Base-by-base conservation (phyloP, 2,888 invertebrate species). In the Lasius fuliginosus region DNA sequence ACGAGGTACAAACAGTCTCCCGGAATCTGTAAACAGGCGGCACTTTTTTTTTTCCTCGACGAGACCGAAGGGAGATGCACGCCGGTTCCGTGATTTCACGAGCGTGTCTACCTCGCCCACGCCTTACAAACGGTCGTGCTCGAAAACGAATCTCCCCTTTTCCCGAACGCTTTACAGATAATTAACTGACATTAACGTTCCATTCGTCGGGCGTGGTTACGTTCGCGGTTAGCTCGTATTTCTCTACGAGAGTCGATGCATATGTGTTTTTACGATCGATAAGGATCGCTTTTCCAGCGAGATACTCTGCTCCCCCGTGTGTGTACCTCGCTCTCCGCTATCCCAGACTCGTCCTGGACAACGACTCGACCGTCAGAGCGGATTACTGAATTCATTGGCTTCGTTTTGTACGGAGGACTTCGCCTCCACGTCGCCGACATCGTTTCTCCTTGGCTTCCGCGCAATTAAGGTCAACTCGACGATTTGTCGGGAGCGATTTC, bases 171-270 rank as follows among this genome's bases (percentile, higher is more conserved):
- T 92, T 91, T 89, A 91, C 90, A 86, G 91, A 92, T 92, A 93
- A 93, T 93, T 93, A 93, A 92, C 92, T 88, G 88, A 89, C 92
- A 90, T 94, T 93, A 92, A 92, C 90, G 91, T 92, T 90, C 92
- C 87, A 82, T 84, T 84, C 85, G 86, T 84, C 85, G 88, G 86
- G 82, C 83, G 88, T 88, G 86, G 84, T 92, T 88, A 87, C 88
- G 89, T 87, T 86, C 81, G 87, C 82, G 82, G 75, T 76, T 81
- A 81, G 85, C 86, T 87, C 91, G 91, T 92, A 90, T 90, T 89
- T 92, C 88, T 89, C 85, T 81, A 86, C 68, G 68, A 68, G 58
- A 23, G 46, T 42, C 75, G 73, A 42, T 75, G 75, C 64, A 87
- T 62, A 40, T 42, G 58, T 89, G 86, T 86, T 86, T 87, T 67